Conservation (phyloP, 2,797 vertebrate species). For the Podarcis lilfordi region DNA sequence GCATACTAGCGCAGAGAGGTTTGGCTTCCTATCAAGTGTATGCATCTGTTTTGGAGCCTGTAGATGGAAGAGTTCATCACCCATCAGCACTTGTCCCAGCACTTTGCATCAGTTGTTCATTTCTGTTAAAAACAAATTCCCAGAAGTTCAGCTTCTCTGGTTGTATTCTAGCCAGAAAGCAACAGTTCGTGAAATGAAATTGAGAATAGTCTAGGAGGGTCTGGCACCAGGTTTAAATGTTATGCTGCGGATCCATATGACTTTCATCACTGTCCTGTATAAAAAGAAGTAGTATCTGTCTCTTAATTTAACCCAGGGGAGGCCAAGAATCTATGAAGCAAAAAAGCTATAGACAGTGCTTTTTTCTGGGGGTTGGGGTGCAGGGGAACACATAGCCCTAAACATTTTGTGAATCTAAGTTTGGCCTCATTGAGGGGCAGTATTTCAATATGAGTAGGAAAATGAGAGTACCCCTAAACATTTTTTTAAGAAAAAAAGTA, state of each 20-base stretch:
- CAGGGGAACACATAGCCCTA: no score
- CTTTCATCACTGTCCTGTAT: constrained; percentile 20
- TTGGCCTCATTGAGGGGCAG: no score
- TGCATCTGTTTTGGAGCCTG: background rate
- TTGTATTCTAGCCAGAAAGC: background rate
- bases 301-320: background rate
- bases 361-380: no score
- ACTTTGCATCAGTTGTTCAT: constrained; percentile 7
- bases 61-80: background rate
- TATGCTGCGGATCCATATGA: background rate
- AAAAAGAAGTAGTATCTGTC: background rate
- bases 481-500: no score
- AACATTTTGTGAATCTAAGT: no score
- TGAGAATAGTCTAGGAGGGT: background rate
- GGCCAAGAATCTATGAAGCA: background rate
- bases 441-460: background rate
- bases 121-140: constrained; percentile 10
- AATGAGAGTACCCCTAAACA: background rate
- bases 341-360: no score
- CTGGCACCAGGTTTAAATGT: background rate
- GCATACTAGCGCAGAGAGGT: background rate
- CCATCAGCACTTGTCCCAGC: background rate
- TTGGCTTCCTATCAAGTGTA: background rate
- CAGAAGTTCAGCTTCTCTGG: background rate
- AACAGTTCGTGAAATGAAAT: constrained; percentile 8